phyloP scores from a whole-genome alignment of 37 sponge, comb jelly and placozoan species.

The Axinella damicornis region DNA sequence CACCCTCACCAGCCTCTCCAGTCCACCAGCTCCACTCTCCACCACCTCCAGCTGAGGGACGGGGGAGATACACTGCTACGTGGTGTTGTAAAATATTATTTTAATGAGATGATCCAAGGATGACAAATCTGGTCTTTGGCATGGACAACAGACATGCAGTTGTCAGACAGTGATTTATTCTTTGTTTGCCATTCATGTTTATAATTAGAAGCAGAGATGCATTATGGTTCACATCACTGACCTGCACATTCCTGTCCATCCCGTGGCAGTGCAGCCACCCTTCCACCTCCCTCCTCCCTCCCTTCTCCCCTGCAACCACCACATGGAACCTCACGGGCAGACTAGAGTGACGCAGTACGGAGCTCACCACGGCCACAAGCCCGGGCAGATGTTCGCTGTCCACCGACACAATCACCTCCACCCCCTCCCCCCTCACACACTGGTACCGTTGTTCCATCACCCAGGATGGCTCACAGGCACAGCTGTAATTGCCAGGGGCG shows the following conservation, averaged over 20 bases:
- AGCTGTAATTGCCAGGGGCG: conserved; percentile 74
- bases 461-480: conserved; percentile 34
- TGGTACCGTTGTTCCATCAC: conserved; percentile 1
- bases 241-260: background rate
- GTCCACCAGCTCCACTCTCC: conserved; percentile 15
- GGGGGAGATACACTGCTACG: background rate
- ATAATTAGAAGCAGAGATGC: too few species aligned
- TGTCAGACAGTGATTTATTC: too few species aligned
- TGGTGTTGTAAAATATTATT: too few species aligned
- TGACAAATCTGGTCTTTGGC: too few species aligned
- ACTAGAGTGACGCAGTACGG: conserved; percentile 32
- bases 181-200: too few species aligned
- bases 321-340: conserved; percentile 41
- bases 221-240: background rate
- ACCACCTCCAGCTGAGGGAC: conserved; percentile 22
- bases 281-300: background rate
- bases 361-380: conserved; percentile 44
- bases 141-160: too few species aligned
- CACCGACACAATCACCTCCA: conserved; percentile 59
- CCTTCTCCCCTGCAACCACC: conserved; percentile 37
- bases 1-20: conserved; percentile 31
- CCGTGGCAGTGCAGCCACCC: conserved; percentile 51
- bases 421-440: background rate
- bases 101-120: too few species aligned
- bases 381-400: conserved; percentile 60